These are phyloP conservation scores for Eremophila alpestris DNA, from an alignment of 2,797 vertebrate genomes.

Conservation along the genomic window DNA sequence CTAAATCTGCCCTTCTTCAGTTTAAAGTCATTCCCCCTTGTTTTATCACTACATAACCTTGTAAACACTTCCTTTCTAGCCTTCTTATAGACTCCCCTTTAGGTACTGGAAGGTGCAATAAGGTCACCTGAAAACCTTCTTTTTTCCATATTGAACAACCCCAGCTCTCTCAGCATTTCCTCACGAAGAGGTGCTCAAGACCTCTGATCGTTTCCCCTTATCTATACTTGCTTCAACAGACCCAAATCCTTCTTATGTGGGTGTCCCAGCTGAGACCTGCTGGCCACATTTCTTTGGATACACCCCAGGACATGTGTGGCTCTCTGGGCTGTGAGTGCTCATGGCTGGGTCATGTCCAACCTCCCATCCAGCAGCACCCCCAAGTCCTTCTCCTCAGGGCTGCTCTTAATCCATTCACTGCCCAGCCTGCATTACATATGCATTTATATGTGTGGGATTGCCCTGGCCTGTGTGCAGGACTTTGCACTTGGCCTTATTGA, in stretches of 20 bases:
- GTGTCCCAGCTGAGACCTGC: neutral
- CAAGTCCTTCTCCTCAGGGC: neutral
- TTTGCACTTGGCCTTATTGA: neutral
- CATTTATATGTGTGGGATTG: neutral
- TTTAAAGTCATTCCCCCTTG: neutral
- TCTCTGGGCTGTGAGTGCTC: neutral
- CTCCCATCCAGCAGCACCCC: neutral
- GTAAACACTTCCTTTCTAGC: neutral
- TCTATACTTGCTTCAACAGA: neutral
- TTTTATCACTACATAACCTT: neutral
- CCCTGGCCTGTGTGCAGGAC: neutral
- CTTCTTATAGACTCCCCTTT: neutral
- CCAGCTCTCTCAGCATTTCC: neutral
- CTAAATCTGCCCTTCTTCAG: neutral
- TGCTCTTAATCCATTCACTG: neutral
- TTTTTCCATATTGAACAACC: neutral
- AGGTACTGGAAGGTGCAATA: neutral
- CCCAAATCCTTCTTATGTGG: neutral
- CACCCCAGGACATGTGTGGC: neutral
- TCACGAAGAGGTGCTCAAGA: neutral
- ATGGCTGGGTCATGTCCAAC: neutral
- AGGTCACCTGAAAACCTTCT: neutral
- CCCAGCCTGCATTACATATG: neutral
- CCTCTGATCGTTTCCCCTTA: neutral
- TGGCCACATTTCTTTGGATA: rapidly evolving